These are phyloP conservation scores for Cosmorhoe ocellata DNA, from an alignment of 2,888 invertebrate species.

Conservation along the genomic window DNA sequence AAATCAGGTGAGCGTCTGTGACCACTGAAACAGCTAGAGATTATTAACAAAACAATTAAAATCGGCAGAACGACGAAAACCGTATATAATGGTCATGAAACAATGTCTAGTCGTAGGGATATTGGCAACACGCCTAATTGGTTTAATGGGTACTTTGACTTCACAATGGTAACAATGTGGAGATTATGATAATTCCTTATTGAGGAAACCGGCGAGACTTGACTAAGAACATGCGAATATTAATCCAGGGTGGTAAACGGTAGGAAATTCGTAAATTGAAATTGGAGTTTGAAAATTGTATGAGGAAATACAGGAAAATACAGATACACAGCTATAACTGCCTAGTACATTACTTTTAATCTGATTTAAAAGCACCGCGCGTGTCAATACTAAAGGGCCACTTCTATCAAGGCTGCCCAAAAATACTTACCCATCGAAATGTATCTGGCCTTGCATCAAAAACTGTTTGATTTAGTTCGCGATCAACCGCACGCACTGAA, in stretches of 20 bases:
- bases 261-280: too few relatives aligned
- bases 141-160: conserved; percentile 22
- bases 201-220: conserved; percentile 2
- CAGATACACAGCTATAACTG: too few relatives aligned
- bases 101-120: conserved; percentile 19
- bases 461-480: conserved; percentile 5
- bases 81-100: conserved; percentile 19
- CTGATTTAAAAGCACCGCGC: not conserved
- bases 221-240: not conserved
- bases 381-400: conserved; percentile 1
- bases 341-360: too few relatives aligned
- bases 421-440: conserved; percentile 11
- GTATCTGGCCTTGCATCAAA: conserved; percentile 10
- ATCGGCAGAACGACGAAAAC: conserved; percentile 10
- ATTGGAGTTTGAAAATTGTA: too few relatives aligned
- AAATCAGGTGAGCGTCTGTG: not conserved
- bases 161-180: conserved; percentile 16
- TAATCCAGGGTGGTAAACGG: too few relatives aligned
- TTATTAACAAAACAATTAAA: conserved; percentile 19
- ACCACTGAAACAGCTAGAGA: not conserved
- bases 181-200: conserved; percentile 20
- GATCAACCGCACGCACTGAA: conserved; percentile 22
- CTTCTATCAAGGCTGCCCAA: conserved; percentile 6
- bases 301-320: too few relatives aligned
- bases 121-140: conserved; percentile 27